phyloP scores from a whole-genome alignment of 2,888 invertebrate genomes.

The Drosophila subquinaria region DNA sequence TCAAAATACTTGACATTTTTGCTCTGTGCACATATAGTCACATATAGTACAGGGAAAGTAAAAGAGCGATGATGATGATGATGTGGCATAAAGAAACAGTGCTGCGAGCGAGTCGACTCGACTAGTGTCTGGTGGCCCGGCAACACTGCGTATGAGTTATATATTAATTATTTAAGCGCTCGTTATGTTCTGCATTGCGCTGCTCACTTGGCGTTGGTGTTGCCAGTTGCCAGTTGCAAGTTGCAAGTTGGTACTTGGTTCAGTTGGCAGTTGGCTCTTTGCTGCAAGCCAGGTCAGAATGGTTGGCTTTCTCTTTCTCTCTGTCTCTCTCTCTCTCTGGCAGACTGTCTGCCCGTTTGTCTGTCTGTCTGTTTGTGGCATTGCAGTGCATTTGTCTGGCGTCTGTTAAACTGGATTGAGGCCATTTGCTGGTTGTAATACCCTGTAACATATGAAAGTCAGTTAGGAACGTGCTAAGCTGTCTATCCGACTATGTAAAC shows the following conservation, averaged over 20 bases:
- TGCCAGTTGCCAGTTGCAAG: slow-evolving; percentile 11
- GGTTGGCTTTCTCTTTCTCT: slow-evolving; percentile 7
- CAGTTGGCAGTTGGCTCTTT: slow-evolving; percentile 27
- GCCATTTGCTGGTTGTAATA: slow-evolving; percentile 58
- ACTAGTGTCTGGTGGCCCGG: slow-evolving; percentile 7
- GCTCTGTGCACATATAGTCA: neutral
- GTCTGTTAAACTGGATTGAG: slow-evolving; percentile 57
- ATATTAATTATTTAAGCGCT: slow-evolving; percentile 80
- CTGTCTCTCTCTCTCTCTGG: neutral
- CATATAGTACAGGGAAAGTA: neutral
- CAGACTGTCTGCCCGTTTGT: neutral
- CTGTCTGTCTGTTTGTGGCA: slow-evolving; percentile 72
- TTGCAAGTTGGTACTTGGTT: slow-evolving; percentile 15
- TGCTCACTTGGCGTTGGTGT: slow-evolving; percentile 52
- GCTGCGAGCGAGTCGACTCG: neutral
- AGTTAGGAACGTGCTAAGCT: neutral
- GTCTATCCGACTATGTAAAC: neutral
- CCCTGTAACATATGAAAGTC: slow-evolving; percentile 32
- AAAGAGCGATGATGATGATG: slow-evolving; percentile 12
- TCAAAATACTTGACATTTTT: neutral
- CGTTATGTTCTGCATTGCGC: slow-evolving; percentile 66
- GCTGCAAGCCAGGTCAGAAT: slow-evolving; percentile 28
- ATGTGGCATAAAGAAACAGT: slow-evolving; percentile 16
- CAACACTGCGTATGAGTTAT: slow-evolving; percentile 78
- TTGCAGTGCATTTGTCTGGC: slow-evolving; percentile 80